A percentile compares a stretch with the other conserved stretches of the same genome.
Conservation (phyloP, 2,113 vertebrate genomes). For the Redunca redunca region DNA sequence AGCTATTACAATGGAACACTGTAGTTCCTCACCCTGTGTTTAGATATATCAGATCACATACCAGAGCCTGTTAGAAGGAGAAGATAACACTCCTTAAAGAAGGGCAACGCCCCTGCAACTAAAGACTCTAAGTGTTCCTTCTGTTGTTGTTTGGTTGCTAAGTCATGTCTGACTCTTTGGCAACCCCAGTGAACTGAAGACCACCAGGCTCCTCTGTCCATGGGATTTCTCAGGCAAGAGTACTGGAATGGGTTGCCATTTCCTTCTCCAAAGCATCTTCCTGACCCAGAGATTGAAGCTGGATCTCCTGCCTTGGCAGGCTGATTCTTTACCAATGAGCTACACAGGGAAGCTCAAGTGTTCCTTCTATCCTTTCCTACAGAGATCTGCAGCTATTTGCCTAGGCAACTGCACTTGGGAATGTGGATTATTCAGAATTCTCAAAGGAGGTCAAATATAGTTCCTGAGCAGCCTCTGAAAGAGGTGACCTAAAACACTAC, state of each 20-base stretch:
- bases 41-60: not conserved
- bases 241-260: not conserved
- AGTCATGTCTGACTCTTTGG: not conserved
- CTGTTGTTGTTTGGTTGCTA: not conserved
- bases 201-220: not conserved
- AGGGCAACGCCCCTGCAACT: not conserved
- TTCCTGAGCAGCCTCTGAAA: not conserved
- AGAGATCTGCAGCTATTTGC: not conserved
- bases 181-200: not conserved
- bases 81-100: not conserved
- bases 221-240: not conserved
- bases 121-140: not conserved
- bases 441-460: not conserved
- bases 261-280: not conserved
- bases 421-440: not conserved
- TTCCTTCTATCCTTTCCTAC: not conserved
- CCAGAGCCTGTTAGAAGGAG: not conserved
- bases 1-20: not conserved
- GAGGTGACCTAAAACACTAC: not conserved
- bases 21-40: not conserved
- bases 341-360: not conserved
- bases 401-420: not conserved
- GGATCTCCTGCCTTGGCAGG: not conserved
- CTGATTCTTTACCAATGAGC: not conserved
- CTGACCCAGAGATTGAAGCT: not conserved